phyloP scores from a whole-genome alignment of 2,888 invertebrate species.

The Keiferia lycopersicella region DNA sequence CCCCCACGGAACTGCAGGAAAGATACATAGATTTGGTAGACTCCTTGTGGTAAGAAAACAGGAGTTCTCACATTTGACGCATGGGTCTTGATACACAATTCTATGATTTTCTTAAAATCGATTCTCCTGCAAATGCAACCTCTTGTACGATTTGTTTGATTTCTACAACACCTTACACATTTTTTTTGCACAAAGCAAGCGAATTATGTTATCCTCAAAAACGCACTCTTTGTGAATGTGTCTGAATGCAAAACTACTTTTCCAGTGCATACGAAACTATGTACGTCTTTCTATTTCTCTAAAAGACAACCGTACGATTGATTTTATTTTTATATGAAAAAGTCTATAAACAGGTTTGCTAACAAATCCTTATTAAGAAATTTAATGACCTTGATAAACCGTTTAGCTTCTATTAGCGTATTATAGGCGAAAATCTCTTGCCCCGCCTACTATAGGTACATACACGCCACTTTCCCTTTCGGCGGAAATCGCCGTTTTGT shows the following conservation, averaged over 20 bases:
- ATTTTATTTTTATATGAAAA: no score
- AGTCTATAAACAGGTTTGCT: no score
- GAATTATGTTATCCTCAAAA: no score
- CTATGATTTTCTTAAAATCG: not conserved
- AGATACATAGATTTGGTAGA: slow-evolving; percentile 67
- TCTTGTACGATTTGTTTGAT: not conserved
- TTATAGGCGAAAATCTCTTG: not conserved
- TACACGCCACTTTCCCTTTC: slow-evolving; percentile 28
- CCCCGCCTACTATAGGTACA: slow-evolving; percentile 25
- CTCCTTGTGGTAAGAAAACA: slow-evolving; percentile 64
- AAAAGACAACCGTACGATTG: no score
- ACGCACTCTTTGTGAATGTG: no score
- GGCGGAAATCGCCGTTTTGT: slow-evolving; percentile 21
- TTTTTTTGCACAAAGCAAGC: no score
- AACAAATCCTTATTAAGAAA: not conserved
- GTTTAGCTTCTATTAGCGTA: not conserved
- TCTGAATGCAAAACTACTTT: no score
- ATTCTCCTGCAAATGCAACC: not conserved
- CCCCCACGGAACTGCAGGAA: slow-evolving; percentile 59
- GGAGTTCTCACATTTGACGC: slow-evolving; percentile 11
- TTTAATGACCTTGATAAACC: not conserved
- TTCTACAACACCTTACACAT: no score
- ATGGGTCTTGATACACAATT: not conserved
- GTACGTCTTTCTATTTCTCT: no score
- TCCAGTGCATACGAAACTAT: no score